Evolutionary conservation across 2,888 invertebrate genomes (phyloP).

Genomic region (Clivina fossor): DNA sequence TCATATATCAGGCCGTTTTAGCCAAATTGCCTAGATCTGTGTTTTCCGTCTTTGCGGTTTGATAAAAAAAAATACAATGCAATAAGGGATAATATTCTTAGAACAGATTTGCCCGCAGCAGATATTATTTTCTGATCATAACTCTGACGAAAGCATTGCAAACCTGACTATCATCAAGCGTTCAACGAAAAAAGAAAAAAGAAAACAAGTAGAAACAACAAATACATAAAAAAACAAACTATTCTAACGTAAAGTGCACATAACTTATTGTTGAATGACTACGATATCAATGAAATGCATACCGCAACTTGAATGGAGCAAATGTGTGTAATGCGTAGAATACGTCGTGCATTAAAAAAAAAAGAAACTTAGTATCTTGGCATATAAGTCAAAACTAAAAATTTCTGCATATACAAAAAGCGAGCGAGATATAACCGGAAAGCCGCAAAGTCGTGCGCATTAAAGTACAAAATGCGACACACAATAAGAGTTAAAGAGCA

Average conservation of each 20-base stretch:
- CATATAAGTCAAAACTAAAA: neutral
- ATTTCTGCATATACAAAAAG: slow-evolving; percentile 13
- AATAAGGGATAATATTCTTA: slow-evolving; percentile 15
- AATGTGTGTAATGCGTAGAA: neutral
- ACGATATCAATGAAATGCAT: too few relatives aligned
- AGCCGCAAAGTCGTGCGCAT: slow-evolving; percentile 17
- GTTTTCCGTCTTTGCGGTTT: slow-evolving; percentile 7
- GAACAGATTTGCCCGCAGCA: slow-evolving; percentile 2
- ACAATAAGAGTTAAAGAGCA: slow-evolving; percentile 26
- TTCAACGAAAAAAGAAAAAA: too few relatives aligned
- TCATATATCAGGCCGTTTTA: slow-evolving; percentile 41
- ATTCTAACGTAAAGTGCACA: neutral
- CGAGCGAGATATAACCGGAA: slow-evolving; percentile 10
- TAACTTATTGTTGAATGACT: too few relatives aligned
- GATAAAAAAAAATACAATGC: slow-evolving; percentile 19
- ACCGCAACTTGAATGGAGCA: too few relatives aligned
- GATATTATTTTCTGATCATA: slow-evolving; percentile 14
- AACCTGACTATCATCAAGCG: slow-evolving; percentile 2
- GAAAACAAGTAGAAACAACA: too few relatives aligned
- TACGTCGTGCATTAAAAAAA: neutral
- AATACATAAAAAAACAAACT: neutral
- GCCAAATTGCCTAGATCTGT: slow-evolving; percentile 35
- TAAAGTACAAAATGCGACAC: slow-evolving; percentile 26
- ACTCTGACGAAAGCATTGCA: slow-evolving; percentile 12
- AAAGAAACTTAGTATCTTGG: neutral